phyloP scores from a whole-genome alignment of 2,113 vertebrate genomes.

The Dissostichus mawsoni region DNA sequence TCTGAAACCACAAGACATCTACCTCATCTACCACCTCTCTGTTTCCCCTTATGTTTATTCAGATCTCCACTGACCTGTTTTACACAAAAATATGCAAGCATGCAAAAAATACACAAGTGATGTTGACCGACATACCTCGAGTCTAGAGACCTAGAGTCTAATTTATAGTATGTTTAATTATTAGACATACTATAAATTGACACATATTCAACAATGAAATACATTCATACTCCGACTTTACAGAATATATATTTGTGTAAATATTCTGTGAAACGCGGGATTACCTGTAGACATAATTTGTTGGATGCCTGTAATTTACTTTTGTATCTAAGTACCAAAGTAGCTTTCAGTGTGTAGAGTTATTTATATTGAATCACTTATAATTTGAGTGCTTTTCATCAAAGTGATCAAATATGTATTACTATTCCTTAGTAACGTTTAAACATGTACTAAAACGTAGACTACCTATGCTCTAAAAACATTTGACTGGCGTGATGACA shows the following conservation, averaged over 20 bases:
- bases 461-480: background rate
- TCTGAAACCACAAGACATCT: slow-evolving; percentile 23
- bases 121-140: background rate
- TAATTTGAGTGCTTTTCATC: background rate
- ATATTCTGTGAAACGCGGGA: background rate
- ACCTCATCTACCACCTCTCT: background rate
- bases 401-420: background rate
- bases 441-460: background rate
- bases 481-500: background rate
- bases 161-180: background rate
- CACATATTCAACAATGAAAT: background rate
- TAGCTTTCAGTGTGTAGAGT: background rate
- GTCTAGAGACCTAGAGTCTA: too few relatives aligned
- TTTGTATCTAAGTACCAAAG: background rate
- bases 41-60: background rate
- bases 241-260: background rate
- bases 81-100: background rate
- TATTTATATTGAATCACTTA: background rate
- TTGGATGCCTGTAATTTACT: background rate
- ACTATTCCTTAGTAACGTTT: background rate
- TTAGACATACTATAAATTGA: background rate
- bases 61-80: background rate
- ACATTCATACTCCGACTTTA: background rate
- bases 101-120: background rate
- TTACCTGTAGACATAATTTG: background rate